Evolutionary conservation across 2,888 invertebrate genomes (phyloP), one percentile per base, ranked within the genome.

Genomic region (Hyalella azteca): DNA sequence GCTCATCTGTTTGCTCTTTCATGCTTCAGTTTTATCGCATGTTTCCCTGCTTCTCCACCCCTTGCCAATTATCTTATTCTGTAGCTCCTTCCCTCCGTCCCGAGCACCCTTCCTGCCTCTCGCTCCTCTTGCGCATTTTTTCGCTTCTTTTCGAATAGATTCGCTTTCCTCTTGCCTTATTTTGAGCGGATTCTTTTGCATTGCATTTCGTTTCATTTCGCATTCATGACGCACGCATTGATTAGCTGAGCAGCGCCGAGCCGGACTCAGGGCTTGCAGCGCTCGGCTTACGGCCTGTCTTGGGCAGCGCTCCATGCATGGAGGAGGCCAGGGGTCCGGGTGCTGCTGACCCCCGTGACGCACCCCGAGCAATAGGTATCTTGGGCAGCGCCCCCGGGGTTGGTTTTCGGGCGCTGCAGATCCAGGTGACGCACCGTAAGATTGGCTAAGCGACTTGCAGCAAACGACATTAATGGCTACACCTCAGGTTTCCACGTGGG

Each of bases 1-100:
- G 59, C 59, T 59, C 59, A 59, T 59, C 59, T 59, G 59, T 59
- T 59, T 59, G 59, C 15, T 59, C 59, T 59, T 59, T 59, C 32
- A 59, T 59, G 59, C 59, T 32, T 59, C 59, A 59, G 59, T 59
- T 59, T 59, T 59, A 59, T 59, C 59, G 4, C 32, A 32, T 59
- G 2, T 59, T 50, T n/a, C 59, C 59, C 59, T 59, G 59, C 59
- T 59, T 59, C 59, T 59, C 32, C 26, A 15, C 59, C 59, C 59
- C 26, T 22, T 59, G 59, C 59, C 59, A 59, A 59, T 59, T 59
- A 29, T 59, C 59, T 3, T 59, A 1, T 59, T 59, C 59, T 59
- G 59, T 59, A 26, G 1, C 3, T 29, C 22, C 59, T 32, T 2
- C 59, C 9, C 15, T 45, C 26, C 59, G 29, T 26, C 9, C 59